phyloP scores from a whole-genome alignment of 2,888 invertebrate genomes.

The Siphonodentalium dalli region DNA sequence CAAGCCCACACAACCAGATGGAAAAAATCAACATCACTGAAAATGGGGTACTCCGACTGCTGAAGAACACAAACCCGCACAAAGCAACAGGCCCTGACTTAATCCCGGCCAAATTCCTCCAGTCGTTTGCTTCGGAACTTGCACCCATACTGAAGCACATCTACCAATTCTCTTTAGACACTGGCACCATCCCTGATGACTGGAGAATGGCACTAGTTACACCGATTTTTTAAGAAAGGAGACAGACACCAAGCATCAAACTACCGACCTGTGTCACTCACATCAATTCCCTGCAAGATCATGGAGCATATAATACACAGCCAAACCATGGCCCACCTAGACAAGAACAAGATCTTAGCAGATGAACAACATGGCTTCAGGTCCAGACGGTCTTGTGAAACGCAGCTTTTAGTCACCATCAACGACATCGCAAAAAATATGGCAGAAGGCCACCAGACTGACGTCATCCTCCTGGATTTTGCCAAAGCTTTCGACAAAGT shows the following conservation, averaged over 20 bases:
- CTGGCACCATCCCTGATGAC: neutral
- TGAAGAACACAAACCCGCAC: neutral
- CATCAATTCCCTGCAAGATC: conserved; percentile 5
- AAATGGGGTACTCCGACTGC: neutral
- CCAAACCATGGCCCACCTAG: conserved; percentile 11
- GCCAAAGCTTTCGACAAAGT: too few relatives aligned
- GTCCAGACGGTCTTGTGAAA: conserved; percentile 7
- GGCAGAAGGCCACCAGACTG: neutral
- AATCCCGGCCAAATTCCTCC: neutral
- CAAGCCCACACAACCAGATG: neutral
- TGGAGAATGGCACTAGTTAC: neutral
- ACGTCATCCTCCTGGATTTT: too few relatives aligned
- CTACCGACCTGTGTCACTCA: conserved; percentile 11
- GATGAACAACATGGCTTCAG: conserved; percentile 11
- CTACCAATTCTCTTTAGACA: conserved; percentile 5
- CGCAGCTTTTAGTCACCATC: conserved; percentile 10
- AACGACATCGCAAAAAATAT: conserved; percentile 2
- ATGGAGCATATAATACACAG: conserved; percentile 25
- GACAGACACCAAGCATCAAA: conserved; percentile 6
- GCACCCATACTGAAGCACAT: too few relatives aligned
- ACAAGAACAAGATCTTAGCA: conserved; percentile 6
- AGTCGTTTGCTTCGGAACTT: neutral
- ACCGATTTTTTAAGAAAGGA: conserved; percentile 8
- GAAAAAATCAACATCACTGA: neutral
- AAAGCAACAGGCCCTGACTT: neutral